Conservation (phyloP, 2,888 invertebrate species). For the Megastigmus dorsalis region DNA sequence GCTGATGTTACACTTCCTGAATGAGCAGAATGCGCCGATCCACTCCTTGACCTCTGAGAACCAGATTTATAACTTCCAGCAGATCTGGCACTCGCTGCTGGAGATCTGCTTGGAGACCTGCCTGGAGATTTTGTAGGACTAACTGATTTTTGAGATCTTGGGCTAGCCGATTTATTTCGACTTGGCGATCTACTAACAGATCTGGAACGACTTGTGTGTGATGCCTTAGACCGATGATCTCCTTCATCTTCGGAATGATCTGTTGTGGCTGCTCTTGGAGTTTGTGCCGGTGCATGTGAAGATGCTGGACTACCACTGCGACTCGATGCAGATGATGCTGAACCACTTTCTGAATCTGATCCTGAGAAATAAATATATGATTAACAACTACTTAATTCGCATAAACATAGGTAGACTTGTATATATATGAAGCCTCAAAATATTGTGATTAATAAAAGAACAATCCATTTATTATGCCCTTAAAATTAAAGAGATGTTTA, state of each 20-base stretch:
- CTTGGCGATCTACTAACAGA: conserved; percentile 62
- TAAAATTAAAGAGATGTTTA: no score
- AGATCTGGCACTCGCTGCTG: conserved; percentile 65
- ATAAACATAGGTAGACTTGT: not conserved
- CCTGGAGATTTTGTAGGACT: conserved; percentile 57
- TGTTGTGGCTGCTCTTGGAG: conserved; percentile 68
- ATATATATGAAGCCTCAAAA: not conserved
- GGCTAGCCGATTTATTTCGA: conserved; percentile 63
- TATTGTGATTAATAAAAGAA: no score
- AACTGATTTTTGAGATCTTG: conserved; percentile 58
- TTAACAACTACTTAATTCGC: not conserved
- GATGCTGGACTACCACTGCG: conserved; percentile 73
- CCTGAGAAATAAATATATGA: conserved; percentile 59
- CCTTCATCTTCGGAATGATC: conserved; percentile 65
- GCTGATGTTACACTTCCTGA: conserved; percentile 69
- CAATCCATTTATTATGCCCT: no score
- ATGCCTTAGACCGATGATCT: conserved; percentile 59
- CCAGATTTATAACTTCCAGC: conserved; percentile 64
- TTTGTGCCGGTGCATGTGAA: conserved; percentile 72
- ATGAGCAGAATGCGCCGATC: conserved; percentile 64
- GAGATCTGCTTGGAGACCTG: conserved; percentile 67
- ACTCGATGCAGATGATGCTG: conserved; percentile 72
- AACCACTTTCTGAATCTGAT: conserved; percentile 76
- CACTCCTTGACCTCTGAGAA: conserved; percentile 64
- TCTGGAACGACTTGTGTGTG: conserved; percentile 61